phyloP scores from a whole-genome alignment of 1,140 invertebrate genomes.

The Bombus superbus region DNA sequence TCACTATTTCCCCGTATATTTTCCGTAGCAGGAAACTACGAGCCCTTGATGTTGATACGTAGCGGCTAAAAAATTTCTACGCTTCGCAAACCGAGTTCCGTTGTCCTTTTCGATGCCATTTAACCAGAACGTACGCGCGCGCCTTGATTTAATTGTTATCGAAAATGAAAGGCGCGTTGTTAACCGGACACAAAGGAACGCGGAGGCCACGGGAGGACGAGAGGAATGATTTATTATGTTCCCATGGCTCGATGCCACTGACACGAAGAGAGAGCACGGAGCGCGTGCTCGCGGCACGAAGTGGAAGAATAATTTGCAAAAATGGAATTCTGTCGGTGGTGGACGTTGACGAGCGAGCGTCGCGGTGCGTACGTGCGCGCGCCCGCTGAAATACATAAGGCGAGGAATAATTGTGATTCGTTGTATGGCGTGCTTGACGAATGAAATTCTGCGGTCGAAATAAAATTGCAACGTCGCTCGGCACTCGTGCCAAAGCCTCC shows the following conservation, averaged over 20 bases:
- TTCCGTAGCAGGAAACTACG: not conserved
- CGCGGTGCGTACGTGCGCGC: conserved; percentile 23
- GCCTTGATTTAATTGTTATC: conserved; percentile 8
- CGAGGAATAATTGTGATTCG: conserved; percentile 66
- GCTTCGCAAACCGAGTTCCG: not conserved
- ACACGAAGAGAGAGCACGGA: conserved; percentile 5
- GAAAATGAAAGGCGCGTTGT: conserved; percentile 1
- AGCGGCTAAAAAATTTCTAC: not conserved
- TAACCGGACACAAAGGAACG: not conserved
- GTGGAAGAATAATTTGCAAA: conserved; percentile 68
- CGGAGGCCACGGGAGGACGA: not conserved
- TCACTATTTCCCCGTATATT: not conserved
- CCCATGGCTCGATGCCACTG: conserved; percentile 39
- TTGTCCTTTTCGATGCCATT: not conserved
- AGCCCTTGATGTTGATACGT: too few species aligned
- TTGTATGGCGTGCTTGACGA: conserved; percentile 61
- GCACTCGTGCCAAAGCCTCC: conserved; percentile 21
- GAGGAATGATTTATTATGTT: conserved; percentile 64
- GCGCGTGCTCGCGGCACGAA: conserved; percentile 12
- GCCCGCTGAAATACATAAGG: conserved; percentile 58
- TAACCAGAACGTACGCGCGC: not conserved
- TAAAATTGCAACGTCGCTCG: conserved; percentile 59
- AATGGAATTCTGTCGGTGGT: conserved; percentile 64
- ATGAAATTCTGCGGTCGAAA: conserved; percentile 66
- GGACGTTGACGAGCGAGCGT: conserved; percentile 47